Base-by-base conservation (phyloP, 2,113 vertebrate genomes). In the Oncorhynchus kisutch region DNA sequence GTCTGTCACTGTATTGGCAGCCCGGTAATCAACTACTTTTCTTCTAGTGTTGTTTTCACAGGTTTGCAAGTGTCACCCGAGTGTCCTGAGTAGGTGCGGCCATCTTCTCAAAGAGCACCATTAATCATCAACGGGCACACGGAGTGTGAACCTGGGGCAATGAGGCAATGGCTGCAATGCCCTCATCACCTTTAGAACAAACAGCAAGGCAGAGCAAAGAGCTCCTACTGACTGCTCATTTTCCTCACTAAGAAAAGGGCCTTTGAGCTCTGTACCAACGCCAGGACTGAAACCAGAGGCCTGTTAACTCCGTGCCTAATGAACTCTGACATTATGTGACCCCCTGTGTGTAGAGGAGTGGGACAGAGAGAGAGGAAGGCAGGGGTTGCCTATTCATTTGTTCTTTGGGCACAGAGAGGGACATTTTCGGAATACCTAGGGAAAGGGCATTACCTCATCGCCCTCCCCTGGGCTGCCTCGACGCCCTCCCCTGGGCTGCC, bases 251-350 rank as follows among this genome's bases (percentile, higher is more conserved):
- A 62, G 59, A n/a, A 22, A 62, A 57, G 22, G n/a, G 22, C 20
- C 62, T 25, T 72, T 77, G 14, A 54, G 51, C 51, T 54, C 16
- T 51, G 4, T 39, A 51, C 49, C 49, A 51, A 3, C 14, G 3
- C 57, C 64, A 22, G 22, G 74, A 67, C 20, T 78, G 60, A 83
- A 74, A 27, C 39, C 9, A 45, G 48, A 82, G 67, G 73, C 14
- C 24, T 82, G 77, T 87, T 84, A 85, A 81, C 77, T 67, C 70
- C 62, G 80, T 67, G 67, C 66, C 79, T 79, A 86, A 87, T 82
- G 78, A 79, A 80, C 80, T 77, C 60, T 79, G 80, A 88, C 78
- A 45, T 45, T 11, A 45, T 45, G 39, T 45, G 39, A 11, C 9
- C 74, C 74, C 59, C 65, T 25, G 5, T 8, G 68, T 77, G 77